Evolutionary conservation across 1,140 invertebrate genomes (phyloP), one percentile per base, ranked within the genome.

Genomic region (Bactericera cockerelli): DNA sequence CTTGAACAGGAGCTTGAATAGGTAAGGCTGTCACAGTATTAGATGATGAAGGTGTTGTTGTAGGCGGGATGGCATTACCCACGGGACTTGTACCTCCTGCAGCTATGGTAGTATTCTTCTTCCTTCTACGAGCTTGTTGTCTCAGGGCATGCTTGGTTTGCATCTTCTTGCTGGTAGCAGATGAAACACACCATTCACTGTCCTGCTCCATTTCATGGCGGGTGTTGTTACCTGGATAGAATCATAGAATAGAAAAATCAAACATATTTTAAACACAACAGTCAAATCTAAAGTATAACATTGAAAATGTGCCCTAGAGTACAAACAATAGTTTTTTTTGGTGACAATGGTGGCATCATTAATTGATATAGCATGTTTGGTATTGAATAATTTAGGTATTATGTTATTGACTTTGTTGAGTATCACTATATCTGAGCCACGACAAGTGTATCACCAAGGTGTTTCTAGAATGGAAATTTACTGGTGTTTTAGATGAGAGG

Each of bases 71-170:
- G 8, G 42, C 42, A 49, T 49, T 49, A 16, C 42, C 42, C 22
- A 49, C 42, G 3, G 81, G 75, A 63, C 79, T 75, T 28, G 79
- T 75, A 70, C 80, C 83, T 56, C 79, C 79, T 55, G 81, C 79
- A 11, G 84, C 84, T 65, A 83, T 81, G 22, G 79, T 82, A 13
- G 81, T 82, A 65, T 85, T 87, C 73, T 87, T 86, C 66, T 83
- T 77, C 63, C 85, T 75, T 60, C 85, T 72, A 64, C 86, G 87
- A 16, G 84, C 85, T 67, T 88, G 85, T 71, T 88, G 86, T 66
- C 82, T 77, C 60, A 85, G 65, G 57, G 81, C 81, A 72, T 83
- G 81, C 67, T 84, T 84, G 13, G 14, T 62, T 59, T 39, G 16
- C 57, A 60, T 54, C 33, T 26, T 55, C 54, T 59, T 55, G 26